These are phyloP conservation scores for Enteromius unitaeniatus DNA, from an alignment of 2,797 vertebrate genomes.

Conservation along the genomic window DNA sequence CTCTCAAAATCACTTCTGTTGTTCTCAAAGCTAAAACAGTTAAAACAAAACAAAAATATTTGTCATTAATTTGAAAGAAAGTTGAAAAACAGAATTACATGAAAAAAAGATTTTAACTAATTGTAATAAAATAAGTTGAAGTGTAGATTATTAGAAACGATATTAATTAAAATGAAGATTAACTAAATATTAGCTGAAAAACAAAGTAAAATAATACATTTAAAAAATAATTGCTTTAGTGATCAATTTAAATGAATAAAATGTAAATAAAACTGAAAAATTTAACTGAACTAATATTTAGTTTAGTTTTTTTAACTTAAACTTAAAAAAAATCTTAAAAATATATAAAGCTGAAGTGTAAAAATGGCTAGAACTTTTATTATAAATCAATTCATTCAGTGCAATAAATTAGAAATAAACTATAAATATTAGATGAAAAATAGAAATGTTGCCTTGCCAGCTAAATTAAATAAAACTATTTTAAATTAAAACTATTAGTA, in stretches of 20 bases:
- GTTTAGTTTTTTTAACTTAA: no score
- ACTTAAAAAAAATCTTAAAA: background rate
- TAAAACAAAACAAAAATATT: background rate
- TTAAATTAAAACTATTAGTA: background rate
- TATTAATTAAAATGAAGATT: background rate
- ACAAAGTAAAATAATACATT: background rate
- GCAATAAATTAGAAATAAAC: background rate
- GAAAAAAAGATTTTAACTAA: background rate
- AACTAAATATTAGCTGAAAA: background rate
- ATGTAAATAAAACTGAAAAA: background rate
- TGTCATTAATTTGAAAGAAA: background rate
- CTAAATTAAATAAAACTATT: background rate
- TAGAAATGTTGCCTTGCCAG: background rate
- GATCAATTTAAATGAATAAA: background rate
- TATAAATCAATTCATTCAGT: background rate
- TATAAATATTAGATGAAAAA: background rate
- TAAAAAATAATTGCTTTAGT: background rate
- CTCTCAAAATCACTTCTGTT: slow-evolving; percentile 39
- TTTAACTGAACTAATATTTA: background rate
- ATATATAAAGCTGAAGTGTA: background rate
- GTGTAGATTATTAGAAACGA: background rate
- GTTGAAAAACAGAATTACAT: background rate
- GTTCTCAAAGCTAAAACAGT: background rate
- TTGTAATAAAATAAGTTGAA: background rate
- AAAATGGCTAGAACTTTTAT: background rate